Percentiles rank a stretch among this genome's conserved stretches.
Evolutionary conservation across 2,113 vertebrate genomes (phyloP).

Genomic region (Menura novaehollandiae): DNA sequence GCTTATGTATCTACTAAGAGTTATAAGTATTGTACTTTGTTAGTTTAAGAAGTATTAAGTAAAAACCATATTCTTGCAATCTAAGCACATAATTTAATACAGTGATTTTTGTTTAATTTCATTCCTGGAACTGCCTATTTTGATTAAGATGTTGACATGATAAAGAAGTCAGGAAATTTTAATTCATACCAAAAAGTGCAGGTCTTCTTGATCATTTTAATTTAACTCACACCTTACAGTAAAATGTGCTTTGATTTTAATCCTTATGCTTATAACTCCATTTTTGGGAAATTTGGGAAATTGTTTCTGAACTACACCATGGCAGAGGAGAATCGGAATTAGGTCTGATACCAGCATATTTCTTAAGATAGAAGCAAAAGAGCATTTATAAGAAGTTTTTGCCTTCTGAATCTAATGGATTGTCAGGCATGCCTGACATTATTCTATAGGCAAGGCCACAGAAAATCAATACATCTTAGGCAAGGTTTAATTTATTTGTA

Average conservation of each 20-base stretch:
- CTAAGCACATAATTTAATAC: background rate
- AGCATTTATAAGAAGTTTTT: slow-evolving; percentile 71
- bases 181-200: background rate
- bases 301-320: background rate
- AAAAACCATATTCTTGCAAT: background rate
- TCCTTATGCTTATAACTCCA: background rate
- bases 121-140: background rate
- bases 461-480: slow-evolving; percentile 80
- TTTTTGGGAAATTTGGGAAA: background rate
- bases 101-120: slow-evolving; percentile 2
- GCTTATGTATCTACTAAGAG: background rate
- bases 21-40: background rate
- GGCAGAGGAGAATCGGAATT: slow-evolving; percentile 13
- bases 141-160: background rate
- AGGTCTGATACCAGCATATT: slow-evolving; percentile 27
- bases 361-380: slow-evolving; percentile 54
- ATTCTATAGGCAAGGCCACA: slow-evolving; percentile 74
- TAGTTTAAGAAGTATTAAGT: background rate
- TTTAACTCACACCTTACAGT: background rate
- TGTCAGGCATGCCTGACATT: slow-evolving; percentile 76
- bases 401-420: slow-evolving; percentile 72
- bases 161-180: slow-evolving; percentile 30
- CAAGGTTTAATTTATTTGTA: slow-evolving; percentile 81
- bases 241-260: slow-evolving; percentile 11
- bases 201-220: slow-evolving; percentile 1